Evolutionary conservation across 37 sponge, comb jelly and placozoan species (phyloP).

Genomic region (Chondrilla cf. caribensis): DNA sequence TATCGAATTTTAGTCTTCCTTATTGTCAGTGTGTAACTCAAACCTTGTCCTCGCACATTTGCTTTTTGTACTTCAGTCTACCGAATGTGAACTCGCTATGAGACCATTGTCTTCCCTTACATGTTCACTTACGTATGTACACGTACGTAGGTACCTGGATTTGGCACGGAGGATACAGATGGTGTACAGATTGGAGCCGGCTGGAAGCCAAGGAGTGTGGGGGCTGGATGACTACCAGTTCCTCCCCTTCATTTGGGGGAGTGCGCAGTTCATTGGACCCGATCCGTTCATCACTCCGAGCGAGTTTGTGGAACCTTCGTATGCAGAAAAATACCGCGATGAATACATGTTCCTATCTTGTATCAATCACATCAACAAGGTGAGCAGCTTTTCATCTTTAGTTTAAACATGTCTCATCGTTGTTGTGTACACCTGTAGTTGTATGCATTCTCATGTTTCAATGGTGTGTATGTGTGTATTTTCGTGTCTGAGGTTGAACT

Average conservation of each 20-base stretch:
- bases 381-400: not conserved
- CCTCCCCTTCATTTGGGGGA: slow-evolving; percentile 93
- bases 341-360: slow-evolving; percentile 90
- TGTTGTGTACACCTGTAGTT: too few species aligned
- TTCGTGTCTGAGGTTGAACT: too few species aligned
- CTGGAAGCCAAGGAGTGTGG: slow-evolving; percentile 99
- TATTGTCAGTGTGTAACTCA: too few species aligned
- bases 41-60: too few species aligned
- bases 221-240: slow-evolving; percentile 99
- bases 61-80: too few species aligned
- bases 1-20: too few species aligned
- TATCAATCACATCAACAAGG: slow-evolving; percentile 78
- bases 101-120: too few species aligned
- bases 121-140: too few species aligned
- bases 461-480: too few species aligned
- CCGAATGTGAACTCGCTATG: too few species aligned
- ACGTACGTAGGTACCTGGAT: slow-evolving; percentile 73
- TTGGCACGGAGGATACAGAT: slow-evolving; percentile 77
- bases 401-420: not conserved
- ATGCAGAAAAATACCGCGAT: slow-evolving; percentile 33
- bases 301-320: slow-evolving; percentile 42
- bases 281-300: slow-evolving; percentile 45
- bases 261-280: slow-evolving; percentile 81
- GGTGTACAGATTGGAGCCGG: slow-evolving; percentile 89
- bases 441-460: too few species aligned